A percentile compares a stretch with the other conserved stretches of the same genome.
These are phyloP conservation scores for Coreoperca whiteheadi DNA, from an alignment of 2,113 vertebrate species.

Conservation along the genomic window DNA sequence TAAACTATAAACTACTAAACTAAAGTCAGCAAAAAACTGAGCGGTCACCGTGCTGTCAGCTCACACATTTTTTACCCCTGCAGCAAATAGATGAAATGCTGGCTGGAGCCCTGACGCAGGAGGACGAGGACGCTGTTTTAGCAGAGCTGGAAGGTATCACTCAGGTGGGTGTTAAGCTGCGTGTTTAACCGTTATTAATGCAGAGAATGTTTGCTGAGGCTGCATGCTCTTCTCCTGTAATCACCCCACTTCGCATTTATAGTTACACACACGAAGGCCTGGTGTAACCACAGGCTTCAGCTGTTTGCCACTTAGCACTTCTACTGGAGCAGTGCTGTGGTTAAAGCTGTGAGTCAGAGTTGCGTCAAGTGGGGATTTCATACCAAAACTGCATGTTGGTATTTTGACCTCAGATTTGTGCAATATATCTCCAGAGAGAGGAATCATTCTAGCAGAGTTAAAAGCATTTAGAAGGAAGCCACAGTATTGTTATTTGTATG, in stretches of 20 bases:
- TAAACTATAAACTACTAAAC: too few relatives aligned
- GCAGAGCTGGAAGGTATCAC: constrained; percentile 91
- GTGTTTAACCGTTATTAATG: constrained; percentile 29
- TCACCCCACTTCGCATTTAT: neutral
- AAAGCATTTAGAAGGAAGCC: constrained; percentile 2
- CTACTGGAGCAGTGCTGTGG: constrained; percentile 1
- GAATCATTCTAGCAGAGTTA: neutral
- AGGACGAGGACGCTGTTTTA: constrained; percentile 92
- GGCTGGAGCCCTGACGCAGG: constrained; percentile 89
- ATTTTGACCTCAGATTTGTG: constrained; percentile 34
- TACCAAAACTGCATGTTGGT: constrained; percentile 14
- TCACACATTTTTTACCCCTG: constrained; percentile 9
- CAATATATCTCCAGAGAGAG: neutral
- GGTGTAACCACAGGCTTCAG: constrained; percentile 6
- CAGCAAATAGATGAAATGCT: constrained; percentile 96
- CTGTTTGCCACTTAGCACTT: neutral
- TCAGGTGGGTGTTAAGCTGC: constrained; percentile 83
- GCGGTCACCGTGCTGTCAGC: neutral
- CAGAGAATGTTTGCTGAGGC: constrained; percentile 1
- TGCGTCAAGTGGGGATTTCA: constrained; percentile 15
- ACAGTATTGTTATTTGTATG: neutral
- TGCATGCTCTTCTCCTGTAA: constrained; percentile 8
- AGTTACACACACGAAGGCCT: neutral
- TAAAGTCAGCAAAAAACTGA: neutral
- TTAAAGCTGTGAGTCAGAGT: constrained; percentile 29